Percentiles rank a stretch among this genome's conserved stretches.
Evolutionary conservation across 2,888 invertebrate species (phyloP).

Genomic region (Lissonota sp.): DNA sequence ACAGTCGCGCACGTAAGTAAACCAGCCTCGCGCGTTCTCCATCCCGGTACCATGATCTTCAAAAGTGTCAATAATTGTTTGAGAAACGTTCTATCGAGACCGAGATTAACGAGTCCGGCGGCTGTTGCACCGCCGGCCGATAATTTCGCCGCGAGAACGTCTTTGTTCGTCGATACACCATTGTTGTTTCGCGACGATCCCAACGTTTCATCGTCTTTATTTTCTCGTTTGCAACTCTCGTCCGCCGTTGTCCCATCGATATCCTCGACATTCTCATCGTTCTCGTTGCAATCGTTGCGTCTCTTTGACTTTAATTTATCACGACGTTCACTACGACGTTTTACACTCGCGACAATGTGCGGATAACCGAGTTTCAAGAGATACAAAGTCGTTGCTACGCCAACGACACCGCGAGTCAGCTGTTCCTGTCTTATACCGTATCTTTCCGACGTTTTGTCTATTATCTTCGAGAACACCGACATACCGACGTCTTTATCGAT

Average conservation of each 20-base stretch:
- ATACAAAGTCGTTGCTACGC: slow-evolving; percentile 86
- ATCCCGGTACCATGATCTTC: slow-evolving; percentile 94
- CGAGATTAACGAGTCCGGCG: slow-evolving; percentile 84
- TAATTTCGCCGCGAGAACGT: slow-evolving; percentile 27
- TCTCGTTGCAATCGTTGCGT: slow-evolving; percentile 65
- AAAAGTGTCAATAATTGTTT: slow-evolving; percentile 91
- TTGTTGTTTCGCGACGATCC: slow-evolving; percentile 4
- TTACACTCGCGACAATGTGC: slow-evolving; percentile 84
- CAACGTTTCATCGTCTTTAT: slow-evolving; percentile 25
- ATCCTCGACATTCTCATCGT: slow-evolving; percentile 55
- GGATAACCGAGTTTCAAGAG: slow-evolving; percentile 88
- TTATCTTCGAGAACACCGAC: slow-evolving; percentile 88
- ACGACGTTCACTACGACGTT: slow-evolving; percentile 37
- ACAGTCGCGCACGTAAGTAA: slow-evolving; percentile 94
- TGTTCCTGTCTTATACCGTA: slow-evolving; percentile 86
- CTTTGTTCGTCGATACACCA: background rate
- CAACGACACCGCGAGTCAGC: slow-evolving; percentile 87
- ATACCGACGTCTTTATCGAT: slow-evolving; percentile 70
- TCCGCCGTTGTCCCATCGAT: slow-evolving; percentile 67
- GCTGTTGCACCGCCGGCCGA: slow-evolving; percentile 37
- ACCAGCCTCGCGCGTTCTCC: slow-evolving; percentile 91
- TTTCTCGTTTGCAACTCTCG: slow-evolving; percentile 65
- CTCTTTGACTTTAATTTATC: slow-evolving; percentile 68
- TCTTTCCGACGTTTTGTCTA: slow-evolving; percentile 86
- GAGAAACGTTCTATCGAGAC: slow-evolving; percentile 91